Conservation (phyloP, 2,797 vertebrate genomes). For the Rhadinocentrus ornatus region DNA sequence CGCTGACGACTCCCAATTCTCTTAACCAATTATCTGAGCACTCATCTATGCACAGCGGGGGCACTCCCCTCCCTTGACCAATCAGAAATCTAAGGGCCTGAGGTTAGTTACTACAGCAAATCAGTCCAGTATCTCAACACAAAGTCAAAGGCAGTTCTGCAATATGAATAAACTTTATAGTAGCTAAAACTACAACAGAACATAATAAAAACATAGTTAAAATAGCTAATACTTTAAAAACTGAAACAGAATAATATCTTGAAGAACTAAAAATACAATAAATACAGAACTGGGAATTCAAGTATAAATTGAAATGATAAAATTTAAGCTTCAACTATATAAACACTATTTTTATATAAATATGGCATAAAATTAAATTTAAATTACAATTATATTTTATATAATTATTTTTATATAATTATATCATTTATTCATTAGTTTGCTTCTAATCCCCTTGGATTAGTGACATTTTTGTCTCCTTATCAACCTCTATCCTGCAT, state of each 20-base stretch:
- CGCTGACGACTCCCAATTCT: constrained; percentile 78
- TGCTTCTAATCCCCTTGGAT: not conserved
- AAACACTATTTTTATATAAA: not conserved
- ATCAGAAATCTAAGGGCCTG: constrained; percentile 69
- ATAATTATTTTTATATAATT: not conserved
- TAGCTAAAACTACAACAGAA: not conserved
- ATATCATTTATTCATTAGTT: not conserved
- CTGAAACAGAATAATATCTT: not conserved
- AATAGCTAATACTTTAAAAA: not conserved
- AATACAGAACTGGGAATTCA: not conserved
- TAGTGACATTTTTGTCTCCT: not conserved
- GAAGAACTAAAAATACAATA: not conserved
- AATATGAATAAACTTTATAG: constrained; percentile 24
- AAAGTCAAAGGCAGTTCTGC: constrained; percentile 46
- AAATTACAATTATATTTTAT: not conserved
- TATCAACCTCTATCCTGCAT: not conserved
- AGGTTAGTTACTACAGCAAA: constrained; percentile 68
- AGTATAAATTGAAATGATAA: not conserved
- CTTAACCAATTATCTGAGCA: constrained; percentile 80
- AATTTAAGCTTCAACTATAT: not conserved
- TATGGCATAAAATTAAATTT: not conserved
- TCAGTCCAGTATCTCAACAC: constrained; percentile 39
- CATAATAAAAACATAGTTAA: not conserved
- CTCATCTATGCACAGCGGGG: constrained; percentile 75
- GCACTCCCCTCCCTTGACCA: constrained; percentile 74